Percentiles rank a stretch among this genome's conserved stretches.
These are phyloP conservation scores for Phalacrocorax pelagicus DNA, from an alignment of 2,113 vertebrate species.

Conservation along the genomic window DNA sequence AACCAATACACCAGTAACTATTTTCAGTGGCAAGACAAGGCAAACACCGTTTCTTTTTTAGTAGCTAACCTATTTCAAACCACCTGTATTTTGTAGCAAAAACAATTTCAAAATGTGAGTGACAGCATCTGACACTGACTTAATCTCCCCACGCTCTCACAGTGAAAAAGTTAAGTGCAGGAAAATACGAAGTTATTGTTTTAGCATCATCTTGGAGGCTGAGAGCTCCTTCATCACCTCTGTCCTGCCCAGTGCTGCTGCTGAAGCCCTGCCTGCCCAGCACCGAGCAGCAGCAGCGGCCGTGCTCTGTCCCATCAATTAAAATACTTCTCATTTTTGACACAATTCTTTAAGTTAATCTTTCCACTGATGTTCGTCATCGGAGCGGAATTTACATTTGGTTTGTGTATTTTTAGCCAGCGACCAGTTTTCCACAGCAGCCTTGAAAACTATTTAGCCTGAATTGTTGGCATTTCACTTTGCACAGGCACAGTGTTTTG, in stretches of 20 bases:
- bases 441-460: slow-evolving; percentile 50
- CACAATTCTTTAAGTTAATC: slow-evolving; percentile 15
- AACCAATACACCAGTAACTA: background rate
- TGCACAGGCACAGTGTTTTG: background rate
- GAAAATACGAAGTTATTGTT: background rate
- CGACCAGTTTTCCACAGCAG: slow-evolving; percentile 6
- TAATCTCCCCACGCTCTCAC: fast-evolving
- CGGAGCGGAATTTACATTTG: slow-evolving; percentile 48
- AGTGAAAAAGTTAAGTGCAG: background rate
- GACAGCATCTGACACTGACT: background rate
- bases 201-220: background rate
- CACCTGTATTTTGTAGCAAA: fast-evolving
- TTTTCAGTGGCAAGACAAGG: background rate
- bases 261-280: background rate
- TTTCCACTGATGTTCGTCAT: slow-evolving; percentile 28
- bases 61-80: background rate
- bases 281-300: background rate
- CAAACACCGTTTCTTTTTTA: background rate
- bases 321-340: slow-evolving; percentile 56
- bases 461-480: background rate
- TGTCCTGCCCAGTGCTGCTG: background rate
- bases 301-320: background rate
- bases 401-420: slow-evolving; percentile 52
- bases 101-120: background rate
- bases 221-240: background rate